A percentile compares a stretch with the other conserved stretches of the same genome.
phyloP scores from a whole-genome alignment of 2,797 vertebrate species.

The Loriculus beryllinus region DNA sequence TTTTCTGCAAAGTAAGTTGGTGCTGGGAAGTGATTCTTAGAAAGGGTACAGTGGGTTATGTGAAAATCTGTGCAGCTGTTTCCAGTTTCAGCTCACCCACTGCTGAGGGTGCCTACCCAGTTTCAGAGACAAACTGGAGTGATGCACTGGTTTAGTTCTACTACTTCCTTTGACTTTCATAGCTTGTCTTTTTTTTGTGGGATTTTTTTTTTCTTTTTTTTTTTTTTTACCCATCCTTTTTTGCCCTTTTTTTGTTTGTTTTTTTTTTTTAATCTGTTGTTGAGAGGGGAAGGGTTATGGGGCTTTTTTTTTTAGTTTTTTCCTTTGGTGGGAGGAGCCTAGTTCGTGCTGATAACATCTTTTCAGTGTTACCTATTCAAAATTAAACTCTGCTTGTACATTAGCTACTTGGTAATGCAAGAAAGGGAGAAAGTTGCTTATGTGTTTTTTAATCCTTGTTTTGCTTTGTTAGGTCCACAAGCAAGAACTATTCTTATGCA shows the following conservation, averaged over 20 bases:
- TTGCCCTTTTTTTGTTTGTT: too few relatives aligned
- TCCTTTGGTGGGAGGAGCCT: background rate
- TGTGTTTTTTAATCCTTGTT: background rate
- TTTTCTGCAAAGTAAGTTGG: background rate
- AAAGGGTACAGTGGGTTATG: background rate
- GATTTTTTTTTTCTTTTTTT: too few relatives aligned
- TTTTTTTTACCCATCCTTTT: background rate
- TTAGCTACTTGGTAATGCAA: background rate
- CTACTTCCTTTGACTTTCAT: background rate
- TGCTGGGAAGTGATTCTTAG: background rate
- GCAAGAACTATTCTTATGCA: conserved; percentile 99
- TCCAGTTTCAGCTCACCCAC: background rate
- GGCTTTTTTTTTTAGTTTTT: background rate
- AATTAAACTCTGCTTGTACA: background rate
- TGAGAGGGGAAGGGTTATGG: background rate
- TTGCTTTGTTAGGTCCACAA: conserved; percentile 85
- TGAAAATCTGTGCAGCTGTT: background rate
- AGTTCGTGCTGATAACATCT: background rate
- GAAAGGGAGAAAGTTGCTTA: background rate
- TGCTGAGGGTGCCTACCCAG: background rate
- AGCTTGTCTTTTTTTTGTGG: background rate
- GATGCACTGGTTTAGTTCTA: background rate
- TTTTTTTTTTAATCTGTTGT: background rate
- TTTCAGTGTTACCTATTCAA: background rate
- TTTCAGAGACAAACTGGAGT: background rate